These are phyloP conservation scores for Heteronetta atricapilla DNA, from an alignment of 2,113 vertebrate species.

Conservation along the genomic window DNA sequence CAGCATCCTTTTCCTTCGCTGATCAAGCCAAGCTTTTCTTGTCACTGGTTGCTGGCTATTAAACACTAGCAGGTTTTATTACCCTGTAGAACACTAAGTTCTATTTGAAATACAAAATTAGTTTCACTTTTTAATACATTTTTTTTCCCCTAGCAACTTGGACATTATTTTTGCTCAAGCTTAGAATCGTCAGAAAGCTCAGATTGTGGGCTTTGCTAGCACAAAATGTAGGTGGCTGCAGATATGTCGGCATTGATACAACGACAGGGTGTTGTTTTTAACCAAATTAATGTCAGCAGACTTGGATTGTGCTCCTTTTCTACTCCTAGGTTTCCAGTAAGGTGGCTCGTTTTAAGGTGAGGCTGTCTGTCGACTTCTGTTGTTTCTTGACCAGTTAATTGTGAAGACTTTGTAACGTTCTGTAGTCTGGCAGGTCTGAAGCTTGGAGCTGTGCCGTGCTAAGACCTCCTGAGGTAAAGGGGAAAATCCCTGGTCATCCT, in stretches of 20 bases:
- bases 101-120: neutral
- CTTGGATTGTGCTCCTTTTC: neutral
- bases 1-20: neutral
- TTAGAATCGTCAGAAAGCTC: slow-evolving; percentile 3
- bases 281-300: neutral
- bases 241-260: neutral
- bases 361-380: neutral
- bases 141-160: slow-evolving; percentile 15
- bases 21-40: neutral
- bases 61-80: neutral
- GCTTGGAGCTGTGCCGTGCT: neutral
- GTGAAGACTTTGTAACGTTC: neutral
- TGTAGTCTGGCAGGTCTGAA: neutral
- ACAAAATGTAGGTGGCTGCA: slow-evolving; percentile 43
- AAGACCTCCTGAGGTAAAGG: neutral
- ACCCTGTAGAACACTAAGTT: neutral
- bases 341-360: neutral
- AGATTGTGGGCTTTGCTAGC: slow-evolving; percentile 34
- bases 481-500: neutral
- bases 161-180: slow-evolving; percentile 37
- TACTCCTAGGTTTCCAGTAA: neutral
- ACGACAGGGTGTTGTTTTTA: slow-evolving; percentile 23
- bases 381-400: neutral
- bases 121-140: neutral
- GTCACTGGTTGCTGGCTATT: neutral